phyloP scores from a whole-genome alignment of 2,113 vertebrate genomes.

The Zosterops japonicus region DNA sequence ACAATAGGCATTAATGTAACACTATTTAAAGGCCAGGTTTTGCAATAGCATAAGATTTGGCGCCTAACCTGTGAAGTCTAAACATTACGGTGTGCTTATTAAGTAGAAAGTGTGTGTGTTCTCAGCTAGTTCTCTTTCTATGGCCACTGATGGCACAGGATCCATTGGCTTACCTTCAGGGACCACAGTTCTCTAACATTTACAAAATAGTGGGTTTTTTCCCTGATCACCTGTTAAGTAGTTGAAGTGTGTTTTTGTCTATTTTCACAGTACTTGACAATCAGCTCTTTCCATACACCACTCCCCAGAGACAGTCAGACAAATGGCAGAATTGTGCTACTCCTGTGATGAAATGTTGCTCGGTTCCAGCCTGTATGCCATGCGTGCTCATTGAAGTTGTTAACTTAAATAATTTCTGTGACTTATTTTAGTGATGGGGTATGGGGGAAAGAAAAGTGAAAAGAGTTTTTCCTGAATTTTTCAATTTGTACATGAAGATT shows the following conservation, averaged over 20 bases:
- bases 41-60: not conserved
- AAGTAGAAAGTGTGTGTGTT: not conserved
- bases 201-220: slow-evolving; percentile 26
- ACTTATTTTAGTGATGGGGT: not conserved
- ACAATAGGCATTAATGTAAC: slow-evolving; percentile 37
- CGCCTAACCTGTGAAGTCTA: not conserved
- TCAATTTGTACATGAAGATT: not conserved
- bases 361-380: not conserved
- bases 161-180: slow-evolving; percentile 42
- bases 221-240: not conserved
- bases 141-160: not conserved
- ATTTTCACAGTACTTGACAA: not conserved
- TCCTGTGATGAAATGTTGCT: not conserved
- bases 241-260: not conserved
- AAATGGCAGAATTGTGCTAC: not conserved
- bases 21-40: slow-evolving; percentile 43
- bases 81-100: not conserved
- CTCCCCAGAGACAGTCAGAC: not conserved
- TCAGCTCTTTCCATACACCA: not conserved
- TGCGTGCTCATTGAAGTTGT: not conserved
- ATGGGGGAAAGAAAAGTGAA: not conserved
- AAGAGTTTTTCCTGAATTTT: not conserved
- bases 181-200: not conserved
- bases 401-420: not conserved
- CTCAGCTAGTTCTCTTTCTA: not conserved